Evolutionary conservation across 2,888 invertebrate species (phyloP).

Genomic region (Lepetodrilus schrolli): DNA sequence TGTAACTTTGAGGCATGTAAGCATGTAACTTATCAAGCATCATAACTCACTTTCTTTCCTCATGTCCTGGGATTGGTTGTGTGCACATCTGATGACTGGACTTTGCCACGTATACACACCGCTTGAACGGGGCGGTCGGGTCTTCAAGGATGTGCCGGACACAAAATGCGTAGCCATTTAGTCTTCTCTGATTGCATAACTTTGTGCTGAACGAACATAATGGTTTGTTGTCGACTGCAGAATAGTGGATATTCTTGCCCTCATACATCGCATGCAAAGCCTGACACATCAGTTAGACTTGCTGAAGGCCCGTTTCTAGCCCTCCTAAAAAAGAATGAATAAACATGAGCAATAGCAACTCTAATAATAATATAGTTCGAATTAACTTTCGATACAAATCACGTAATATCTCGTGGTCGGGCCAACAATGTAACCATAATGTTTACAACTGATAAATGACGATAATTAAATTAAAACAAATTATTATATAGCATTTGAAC

Average conservation of each 20-base stretch:
- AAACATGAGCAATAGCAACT: no score
- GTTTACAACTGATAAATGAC: no score
- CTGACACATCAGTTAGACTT: constrained; percentile 37
- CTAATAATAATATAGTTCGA: no score
- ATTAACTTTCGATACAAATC: no score
- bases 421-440: no score
- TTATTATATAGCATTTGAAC: no score
- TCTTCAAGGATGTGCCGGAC: constrained; percentile 89
- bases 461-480: no score
- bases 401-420: no score
- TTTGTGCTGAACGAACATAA: constrained; percentile 76
- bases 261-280: constrained; percentile 73
- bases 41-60: constrained; percentile 74
- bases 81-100: constrained; percentile 76
- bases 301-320: background rate
- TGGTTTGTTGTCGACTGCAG: constrained; percentile 76
- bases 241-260: constrained; percentile 77
- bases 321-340: constrained; percentile 5
- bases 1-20: no score
- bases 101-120: constrained; percentile 82
- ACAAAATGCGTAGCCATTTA: constrained; percentile 86
- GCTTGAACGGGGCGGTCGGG: constrained; percentile 86
- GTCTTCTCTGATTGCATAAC: constrained; percentile 77
- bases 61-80: constrained; percentile 76
- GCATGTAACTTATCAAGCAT: no score